Base-by-base conservation (phyloP, 23 tunicate species). In the Corella eumyota region DNA sequence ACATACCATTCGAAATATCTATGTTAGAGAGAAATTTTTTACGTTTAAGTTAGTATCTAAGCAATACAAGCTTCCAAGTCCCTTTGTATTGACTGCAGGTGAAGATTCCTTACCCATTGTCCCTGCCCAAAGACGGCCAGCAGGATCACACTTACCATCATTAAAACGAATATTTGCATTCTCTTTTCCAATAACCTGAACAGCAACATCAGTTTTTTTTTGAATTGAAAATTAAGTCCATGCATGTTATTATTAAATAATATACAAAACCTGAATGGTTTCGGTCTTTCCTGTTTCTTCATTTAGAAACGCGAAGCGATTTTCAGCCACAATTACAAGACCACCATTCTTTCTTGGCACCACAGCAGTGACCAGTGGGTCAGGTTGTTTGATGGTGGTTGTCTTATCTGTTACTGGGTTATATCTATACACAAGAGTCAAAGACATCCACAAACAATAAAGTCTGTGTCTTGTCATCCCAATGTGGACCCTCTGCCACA, bases 141-240 rank as follows among this genome's bases (percentile, higher is more conserved):
- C 75, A 6, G 95, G 86, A 46, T 86, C 95, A 47, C 95, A 86
- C 59, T 86, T 86, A 19, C 95, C 95, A 61, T 86, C 95, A 57
- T 86, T 86, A 50, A 86, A 71, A 15, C 79, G 75, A 47, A n/a
- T n/a, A n/a, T n/a, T n/a, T n/a, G n/a, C n/a, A n/a, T n/a, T n/a
- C n/a, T n/a, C n/a, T n/a, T n/a, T n/a, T n/a, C n/a, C n/a, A n/a
- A n/a, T n/a, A n/a, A n/a, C n/a, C n/a, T n/a, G n/a, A n/a, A n/a
- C n/a, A n/a, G n/a, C n/a, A n/a, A n/a, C n/a, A n/a, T n/a, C n/a
- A n/a, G n/a, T n/a, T n/a, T n/a, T n/a, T n/a, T n/a, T n/a, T n/a
- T n/a, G n/a, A n/a, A n/a, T n/a, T n/a, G n/a, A n/a, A n/a, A n/a
- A n/a, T n/a, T n/a, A n/a, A n/a, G n/a, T n/a, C n/a, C n/a, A n/a